Evolutionary conservation across 2,113 vertebrate genomes (phyloP).

Genomic region (Coptodon bakossiorum): DNA sequence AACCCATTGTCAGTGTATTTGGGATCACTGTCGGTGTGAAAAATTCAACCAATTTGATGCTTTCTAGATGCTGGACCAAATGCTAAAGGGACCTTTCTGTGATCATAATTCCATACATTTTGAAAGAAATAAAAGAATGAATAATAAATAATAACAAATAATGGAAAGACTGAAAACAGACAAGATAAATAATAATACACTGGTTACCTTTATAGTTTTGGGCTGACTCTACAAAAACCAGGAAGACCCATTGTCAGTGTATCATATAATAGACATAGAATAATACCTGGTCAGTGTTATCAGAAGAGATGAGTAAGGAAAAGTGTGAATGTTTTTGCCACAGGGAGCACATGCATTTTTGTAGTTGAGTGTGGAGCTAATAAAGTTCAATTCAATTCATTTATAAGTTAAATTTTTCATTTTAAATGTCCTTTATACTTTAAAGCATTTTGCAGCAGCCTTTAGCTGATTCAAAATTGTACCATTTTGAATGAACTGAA

Average conservation of each 20-base stretch:
- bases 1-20: background rate
- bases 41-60: background rate
- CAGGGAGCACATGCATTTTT: background rate
- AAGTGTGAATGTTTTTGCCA: background rate
- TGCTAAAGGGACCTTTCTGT: background rate
- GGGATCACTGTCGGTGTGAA: background rate
- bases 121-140: background rate
- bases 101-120: background rate
- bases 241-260: background rate
- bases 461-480: background rate
- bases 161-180: background rate
- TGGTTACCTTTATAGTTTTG: background rate
- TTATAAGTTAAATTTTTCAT: background rate
- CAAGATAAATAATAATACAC: background rate
- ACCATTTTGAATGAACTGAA: background rate
- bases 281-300: background rate
- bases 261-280: background rate
- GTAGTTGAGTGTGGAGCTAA: background rate
- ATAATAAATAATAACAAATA: background rate
- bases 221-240: background rate
- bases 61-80: background rate
- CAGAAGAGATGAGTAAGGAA: background rate
- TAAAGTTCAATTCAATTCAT: background rate
- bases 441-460: background rate
- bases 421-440: background rate